Conservation (phyloP, 1,140 invertebrate species). For the Kradibia gibbosae region DNA sequence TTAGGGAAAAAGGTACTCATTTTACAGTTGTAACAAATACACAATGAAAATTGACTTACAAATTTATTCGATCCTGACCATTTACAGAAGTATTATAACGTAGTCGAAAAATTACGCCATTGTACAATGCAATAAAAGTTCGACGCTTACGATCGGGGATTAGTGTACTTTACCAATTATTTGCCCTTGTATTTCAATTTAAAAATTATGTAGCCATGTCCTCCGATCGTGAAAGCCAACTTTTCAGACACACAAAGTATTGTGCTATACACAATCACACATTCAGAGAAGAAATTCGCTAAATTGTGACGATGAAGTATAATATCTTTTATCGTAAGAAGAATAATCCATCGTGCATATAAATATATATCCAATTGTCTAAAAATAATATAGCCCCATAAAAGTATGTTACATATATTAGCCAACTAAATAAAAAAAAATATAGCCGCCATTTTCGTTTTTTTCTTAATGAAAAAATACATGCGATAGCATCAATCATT, state of each 20-base stretch:
- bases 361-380: constrained; percentile 46
- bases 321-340: constrained; percentile 23
- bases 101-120: constrained; percentile 49
- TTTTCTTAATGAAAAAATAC: constrained; percentile 45
- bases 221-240: not conserved
- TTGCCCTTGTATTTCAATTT: not conserved
- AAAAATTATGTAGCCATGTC: constrained; percentile 31
- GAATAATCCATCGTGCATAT: constrained; percentile 40
- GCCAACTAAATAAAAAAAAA: constrained; percentile 29
- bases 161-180: not conserved
- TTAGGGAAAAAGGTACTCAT: constrained; percentile 41
- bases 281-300: constrained; percentile 45
- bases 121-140: constrained; percentile 43
- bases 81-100: constrained; percentile 48
- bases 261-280: constrained; percentile 37
- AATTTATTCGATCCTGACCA: constrained; percentile 51
- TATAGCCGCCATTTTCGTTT: constrained; percentile 10
- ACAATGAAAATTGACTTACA: constrained; percentile 48
- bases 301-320: constrained; percentile 37
- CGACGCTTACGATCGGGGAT: constrained; percentile 35
- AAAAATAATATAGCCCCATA: constrained; percentile 41
- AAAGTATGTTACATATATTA: constrained; percentile 43
- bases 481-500: constrained; percentile 44
- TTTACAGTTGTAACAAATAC: constrained; percentile 41
- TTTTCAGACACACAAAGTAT: constrained; percentile 27